Conservation (phyloP, 2,888 invertebrate genomes). For the Listrodromus nycthemerus region DNA sequence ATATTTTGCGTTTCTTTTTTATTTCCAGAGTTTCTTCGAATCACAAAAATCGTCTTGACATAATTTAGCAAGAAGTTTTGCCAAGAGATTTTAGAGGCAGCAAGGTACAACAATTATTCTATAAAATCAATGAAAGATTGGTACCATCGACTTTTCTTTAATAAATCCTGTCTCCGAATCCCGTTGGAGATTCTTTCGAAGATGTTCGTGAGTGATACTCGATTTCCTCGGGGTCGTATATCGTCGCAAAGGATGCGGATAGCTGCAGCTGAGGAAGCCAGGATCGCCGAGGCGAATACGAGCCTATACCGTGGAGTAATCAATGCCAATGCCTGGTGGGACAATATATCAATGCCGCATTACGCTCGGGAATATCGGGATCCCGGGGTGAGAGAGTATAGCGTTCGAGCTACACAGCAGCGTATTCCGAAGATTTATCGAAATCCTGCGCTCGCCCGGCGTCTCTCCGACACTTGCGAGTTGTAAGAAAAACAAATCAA, state of each 20-base stretch:
- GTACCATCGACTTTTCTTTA: neutral
- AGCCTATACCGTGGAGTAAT: slow-evolving; percentile 39
- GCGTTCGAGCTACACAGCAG: neutral
- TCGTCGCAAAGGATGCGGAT: slow-evolving; percentile 23
- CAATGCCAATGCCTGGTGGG: slow-evolving; percentile 47
- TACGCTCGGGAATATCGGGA: slow-evolving; percentile 43
- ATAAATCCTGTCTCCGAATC: neutral
- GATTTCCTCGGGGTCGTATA: slow-evolving; percentile 18
- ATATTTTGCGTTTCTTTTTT: too few relatives aligned
- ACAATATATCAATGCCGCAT: slow-evolving; percentile 56
- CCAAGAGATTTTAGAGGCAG: neutral
- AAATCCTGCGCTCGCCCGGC: slow-evolving; percentile 6
- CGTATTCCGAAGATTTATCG: slow-evolving; percentile 39
- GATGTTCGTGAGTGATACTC: slow-evolving; percentile 14
- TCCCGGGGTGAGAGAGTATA: slow-evolving; percentile 6
- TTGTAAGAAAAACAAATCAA: slow-evolving; percentile 17
- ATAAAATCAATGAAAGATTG: neutral
- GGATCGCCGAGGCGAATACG: slow-evolving; percentile 25
- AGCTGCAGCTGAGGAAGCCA: slow-evolving; percentile 12
- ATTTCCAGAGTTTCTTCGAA: too few relatives aligned
- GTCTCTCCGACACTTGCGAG: neutral
- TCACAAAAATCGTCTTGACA: too few relatives aligned
- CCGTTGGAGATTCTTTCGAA: neutral
- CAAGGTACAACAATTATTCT: neutral
- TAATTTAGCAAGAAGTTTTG: neutral